Evolutionary conservation across 2,888 invertebrate genomes (phyloP), one percentile per base, ranked within the genome.

Genomic region (Clostera curtula): DNA sequence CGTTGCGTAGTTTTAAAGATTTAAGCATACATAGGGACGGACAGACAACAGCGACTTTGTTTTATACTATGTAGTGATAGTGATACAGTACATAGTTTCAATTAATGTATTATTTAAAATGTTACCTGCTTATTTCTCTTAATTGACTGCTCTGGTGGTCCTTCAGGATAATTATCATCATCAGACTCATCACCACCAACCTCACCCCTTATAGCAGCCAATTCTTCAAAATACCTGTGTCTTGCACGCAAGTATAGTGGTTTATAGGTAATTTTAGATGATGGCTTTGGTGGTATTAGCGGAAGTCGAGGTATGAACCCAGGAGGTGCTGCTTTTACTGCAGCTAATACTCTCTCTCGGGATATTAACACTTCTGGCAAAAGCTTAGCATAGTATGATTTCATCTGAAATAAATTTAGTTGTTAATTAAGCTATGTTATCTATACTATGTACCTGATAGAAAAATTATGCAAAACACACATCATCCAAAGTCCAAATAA

Each of bases 101-200:
- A n/a, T 18, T 28, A 10, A 8, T 3, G 19, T 10, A 18, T 22
- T 5, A 22, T 14, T 34, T 24, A 31, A 18, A 15, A 24, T n/a
- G n/a, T 25, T 12, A 40, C 28, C 34, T 49, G 86, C 48, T 87
- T 84, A 33, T 86, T 85, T 50, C 87, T 89, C 52, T 87, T 89
- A 34, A 86, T 71, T 14, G 85, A 84, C 20, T 87, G 66, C 25
- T 86, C 83, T 15, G 88, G 88, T 16, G 89, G 87, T 1, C 90
- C 90, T 57, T 90, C 90, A 19, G 90, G 90, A 61, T 90, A 90
- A 50, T 89, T 90, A 46, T 95, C 94, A 73, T 92, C 92, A 41
- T 93, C 93, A 13, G 92, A 91, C 32, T 88, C 85, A 25, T 91
- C 87, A n/a, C 91, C 90, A 25, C 91, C 86, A 46, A 92, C 90